Evolutionary conservation across 2,888 invertebrate species (phyloP), one percentile per base, ranked within the genome.

Genomic region (Leistus spinibarbis): DNA sequence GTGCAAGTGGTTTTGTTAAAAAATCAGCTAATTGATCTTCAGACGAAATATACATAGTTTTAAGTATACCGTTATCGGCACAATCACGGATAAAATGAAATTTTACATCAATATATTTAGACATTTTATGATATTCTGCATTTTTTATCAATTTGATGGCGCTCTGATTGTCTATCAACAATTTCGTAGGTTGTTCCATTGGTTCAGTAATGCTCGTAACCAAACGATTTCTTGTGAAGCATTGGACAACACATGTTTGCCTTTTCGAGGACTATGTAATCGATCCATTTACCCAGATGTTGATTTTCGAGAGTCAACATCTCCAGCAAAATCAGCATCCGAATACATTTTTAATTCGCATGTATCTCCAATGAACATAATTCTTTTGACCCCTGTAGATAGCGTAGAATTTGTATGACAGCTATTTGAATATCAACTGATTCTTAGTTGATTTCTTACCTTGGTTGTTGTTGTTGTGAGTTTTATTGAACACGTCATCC

Each of bases 251-350:
- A 69, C 77, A 76, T 54, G 24, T 56, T 75, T 79, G 79, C 77
- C 78, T 78, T 77, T 80, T 78, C 71, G 79, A 79, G 62, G 76
- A 76, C 82, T 82, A 82, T 23, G 78, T 77, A 24, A 80, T 77
- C 54, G 78, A 67, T 63, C 77, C 79, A 66, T 79, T 77, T 76
- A 77, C 76, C 19, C 80, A 10, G 79, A 76, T 4, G 64, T 75
- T 20, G 75, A 75, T 2, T 69, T 13, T 2, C 63, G 13, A 3
- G 69, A 64, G 10, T 69, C 54, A 3, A n/a, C 13, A 56, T 69
- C 75, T 10, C 54, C 54, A 2, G 75, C 69, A 63, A 27, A 76
- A 65, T 76, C 69, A 9, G 76, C 76, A 27, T 76, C 76, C 19
- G 23, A 20, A 23, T 56, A 76, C 4, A 62, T 64, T 9, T 17